A percentile compares a stretch with the other conserved stretches of the same genome.
phyloP scores from a whole-genome alignment of 2,113 vertebrate genomes.

The Capreolus pygargus region DNA sequence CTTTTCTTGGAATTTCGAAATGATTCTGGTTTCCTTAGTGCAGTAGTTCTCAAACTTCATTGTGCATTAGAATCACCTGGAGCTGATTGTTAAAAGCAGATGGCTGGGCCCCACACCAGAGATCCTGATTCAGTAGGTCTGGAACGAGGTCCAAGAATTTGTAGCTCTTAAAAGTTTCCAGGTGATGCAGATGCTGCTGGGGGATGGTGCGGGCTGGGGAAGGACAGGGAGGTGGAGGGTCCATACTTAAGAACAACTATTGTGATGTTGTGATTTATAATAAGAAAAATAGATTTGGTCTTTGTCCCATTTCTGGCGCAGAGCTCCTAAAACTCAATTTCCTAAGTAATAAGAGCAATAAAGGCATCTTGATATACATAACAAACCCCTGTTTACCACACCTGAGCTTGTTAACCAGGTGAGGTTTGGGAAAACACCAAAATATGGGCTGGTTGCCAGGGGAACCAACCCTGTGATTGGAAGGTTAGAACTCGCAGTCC shows the following conservation, averaged over 20 bases:
- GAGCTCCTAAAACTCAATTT: slow-evolving; percentile 10
- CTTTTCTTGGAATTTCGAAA: not conserved
- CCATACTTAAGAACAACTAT: not conserved
- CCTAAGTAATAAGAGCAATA: not conserved
- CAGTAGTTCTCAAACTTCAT: not conserved
- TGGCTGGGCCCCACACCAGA: not conserved
- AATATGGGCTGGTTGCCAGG: not conserved
- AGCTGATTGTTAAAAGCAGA: not conserved
- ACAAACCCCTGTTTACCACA: not conserved
- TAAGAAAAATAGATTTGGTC: not conserved
- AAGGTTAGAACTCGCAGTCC: not conserved
- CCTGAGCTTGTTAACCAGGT: not conserved
- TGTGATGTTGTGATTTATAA: not conserved
- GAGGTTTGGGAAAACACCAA: not conserved
- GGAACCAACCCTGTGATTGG: not conserved
- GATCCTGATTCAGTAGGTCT: not conserved
- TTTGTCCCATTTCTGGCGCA: not conserved
- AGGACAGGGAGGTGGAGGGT: not conserved
- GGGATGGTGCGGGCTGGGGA: too few relatives aligned
- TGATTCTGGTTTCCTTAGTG: not conserved
- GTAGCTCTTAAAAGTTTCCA: not conserved
- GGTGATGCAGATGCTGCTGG: not conserved
- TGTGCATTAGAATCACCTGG: not conserved
- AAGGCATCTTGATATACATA: not conserved
- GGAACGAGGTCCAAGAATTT: not conserved